phyloP scores from a whole-genome alignment of 1,140 invertebrate species.

The Coboldia fuscipes region DNA sequence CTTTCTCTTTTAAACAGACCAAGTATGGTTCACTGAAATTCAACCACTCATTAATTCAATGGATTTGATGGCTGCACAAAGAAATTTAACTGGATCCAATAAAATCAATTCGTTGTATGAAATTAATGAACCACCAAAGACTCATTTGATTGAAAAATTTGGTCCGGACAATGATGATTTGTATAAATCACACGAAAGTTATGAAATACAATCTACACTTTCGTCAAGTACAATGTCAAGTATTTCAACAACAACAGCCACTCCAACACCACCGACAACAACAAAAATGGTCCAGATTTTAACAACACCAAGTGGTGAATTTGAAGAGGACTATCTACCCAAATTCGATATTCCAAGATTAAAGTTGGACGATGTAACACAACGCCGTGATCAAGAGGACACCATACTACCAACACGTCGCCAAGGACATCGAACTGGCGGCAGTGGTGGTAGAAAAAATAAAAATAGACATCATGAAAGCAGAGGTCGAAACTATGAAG shows the following conservation, averaged over 20 bases:
- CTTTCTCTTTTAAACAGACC: not conserved
- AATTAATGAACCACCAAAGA: not conserved
- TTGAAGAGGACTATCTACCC: too few species aligned
- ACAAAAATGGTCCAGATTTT: too few species aligned
- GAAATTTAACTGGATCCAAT: not conserved
- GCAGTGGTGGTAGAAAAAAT: too few species aligned
- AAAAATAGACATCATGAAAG: too few species aligned
- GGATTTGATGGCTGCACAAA: not conserved
- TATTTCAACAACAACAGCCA: constrained; percentile 8
- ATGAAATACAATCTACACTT: not conserved
- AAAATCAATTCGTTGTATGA: not conserved
- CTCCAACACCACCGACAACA: constrained; percentile 13
- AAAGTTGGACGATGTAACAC: too few species aligned
- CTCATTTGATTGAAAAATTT: constrained; percentile 3
- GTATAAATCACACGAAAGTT: not conserved
- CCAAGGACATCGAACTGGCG: too few species aligned
- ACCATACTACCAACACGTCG: too few species aligned
- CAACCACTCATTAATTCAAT: not conserved
- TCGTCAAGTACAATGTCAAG: constrained; percentile 1
- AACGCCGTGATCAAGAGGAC: too few species aligned
- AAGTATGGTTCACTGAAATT: not conserved
- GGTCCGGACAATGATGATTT: not conserved
- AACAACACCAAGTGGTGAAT: too few species aligned
- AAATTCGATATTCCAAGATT: too few species aligned
- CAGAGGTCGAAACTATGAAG: too few species aligned